Base-by-base conservation (phyloP, 35 echinoderm and acorn worm species). In the Acanthaster planci region DNA sequence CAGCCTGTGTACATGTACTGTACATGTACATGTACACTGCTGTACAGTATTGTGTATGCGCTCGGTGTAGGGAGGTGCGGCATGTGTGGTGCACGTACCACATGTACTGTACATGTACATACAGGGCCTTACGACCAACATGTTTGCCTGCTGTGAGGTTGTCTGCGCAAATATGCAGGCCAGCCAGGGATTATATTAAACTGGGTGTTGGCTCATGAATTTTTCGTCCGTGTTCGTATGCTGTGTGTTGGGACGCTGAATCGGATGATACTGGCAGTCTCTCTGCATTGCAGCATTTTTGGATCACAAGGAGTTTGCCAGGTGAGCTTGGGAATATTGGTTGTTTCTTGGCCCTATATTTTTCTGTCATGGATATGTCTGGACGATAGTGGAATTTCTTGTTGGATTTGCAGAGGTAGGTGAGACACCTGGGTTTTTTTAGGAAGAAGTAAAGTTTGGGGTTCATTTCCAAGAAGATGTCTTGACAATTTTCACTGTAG, bases 171-270 rank as follows among this genome's bases (percentile, higher is more conserved):
- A 57, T 2, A 5, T 21, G 56, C 64, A 21, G 23, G 26, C 64
- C 34, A 34, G 64, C 14, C 34, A 34, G 64, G 15, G 64, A 72
- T 72, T 72, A 72, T 72, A 72, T 31, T 72, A 72, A 23, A 67
- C 30, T 67, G 64, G 64, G 64, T 72, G 64, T 72, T 72, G 64
- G 64, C 64, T 72, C 64, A 72, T 72, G 64, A 72, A 72, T 72
- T 72, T 72, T 72, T 72, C 42, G 42, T 47, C 42, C 12, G 42
- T 47, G 42, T 47, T 21, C 23, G 26, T 23, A 29, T 26, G 64
- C 64, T 21, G 64, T 21, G 19, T 19, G 57, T 34, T 19, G 64
- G 26, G 14, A 34, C n/a, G 18, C 27, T 60, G 27, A 27, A 72
- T 72, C 64, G 64, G 64, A 16, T 72, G 64, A 72, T 36, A 35